phyloP scores from a whole-genome alignment of 2,113 vertebrate genomes.

The Entomyzon cyanotis region DNA sequence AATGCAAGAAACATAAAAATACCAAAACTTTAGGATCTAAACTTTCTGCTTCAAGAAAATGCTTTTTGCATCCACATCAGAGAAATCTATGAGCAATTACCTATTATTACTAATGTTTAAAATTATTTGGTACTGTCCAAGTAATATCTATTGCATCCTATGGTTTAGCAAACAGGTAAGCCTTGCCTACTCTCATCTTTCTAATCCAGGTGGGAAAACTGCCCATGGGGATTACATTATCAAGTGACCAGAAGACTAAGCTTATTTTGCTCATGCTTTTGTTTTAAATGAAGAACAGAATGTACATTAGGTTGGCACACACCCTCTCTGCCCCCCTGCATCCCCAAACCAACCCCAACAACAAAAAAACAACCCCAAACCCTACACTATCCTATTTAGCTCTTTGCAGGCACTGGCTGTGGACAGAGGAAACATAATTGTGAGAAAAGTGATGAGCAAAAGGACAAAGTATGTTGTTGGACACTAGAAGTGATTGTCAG shows the following conservation, averaged over 20 bases:
- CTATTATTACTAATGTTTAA: background rate
- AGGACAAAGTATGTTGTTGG: background rate
- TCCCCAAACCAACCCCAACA: background rate
- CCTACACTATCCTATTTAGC: background rate
- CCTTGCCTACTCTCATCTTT: background rate
- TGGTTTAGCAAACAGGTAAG: background rate
- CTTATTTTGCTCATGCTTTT: background rate
- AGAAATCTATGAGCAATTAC: background rate
- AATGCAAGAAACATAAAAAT: background rate
- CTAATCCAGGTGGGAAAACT: background rate
- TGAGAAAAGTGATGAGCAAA: background rate
- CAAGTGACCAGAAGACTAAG: background rate
- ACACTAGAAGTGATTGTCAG: background rate
- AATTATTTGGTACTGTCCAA: background rate
- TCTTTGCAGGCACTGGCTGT: background rate
- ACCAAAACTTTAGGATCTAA: background rate
- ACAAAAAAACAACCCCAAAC: background rate
- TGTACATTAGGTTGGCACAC: fast-evolving
- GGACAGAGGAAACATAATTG: background rate
- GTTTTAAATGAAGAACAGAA: background rate
- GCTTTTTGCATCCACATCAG: background rate
- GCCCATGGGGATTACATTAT: background rate
- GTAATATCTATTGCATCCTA: background rate
- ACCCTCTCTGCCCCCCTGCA: fast-evolving
- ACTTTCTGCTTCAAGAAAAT: background rate